A percentile compares a stretch with the other conserved stretches of the same genome.
phyloP scores from a whole-genome alignment of 1,140 invertebrate genomes.

The Eueides isabella region DNA sequence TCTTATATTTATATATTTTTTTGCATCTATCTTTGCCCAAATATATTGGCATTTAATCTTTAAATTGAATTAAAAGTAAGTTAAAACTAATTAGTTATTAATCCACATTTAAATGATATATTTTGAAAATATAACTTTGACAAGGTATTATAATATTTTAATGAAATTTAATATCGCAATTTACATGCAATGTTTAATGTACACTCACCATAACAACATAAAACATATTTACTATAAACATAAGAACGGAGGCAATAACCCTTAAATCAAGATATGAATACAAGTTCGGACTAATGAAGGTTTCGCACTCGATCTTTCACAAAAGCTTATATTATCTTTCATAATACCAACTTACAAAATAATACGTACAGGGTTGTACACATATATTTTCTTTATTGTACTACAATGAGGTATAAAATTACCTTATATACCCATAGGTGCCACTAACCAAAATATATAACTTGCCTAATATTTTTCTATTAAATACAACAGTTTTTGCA shows the following conservation, averaged over 20 bases:
- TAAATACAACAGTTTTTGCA: too few species aligned
- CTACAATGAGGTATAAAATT: neutral
- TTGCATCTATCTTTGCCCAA: too few species aligned
- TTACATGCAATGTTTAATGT: slow-evolving; percentile 13
- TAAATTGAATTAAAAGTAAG: too few species aligned
- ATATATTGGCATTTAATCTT: too few species aligned
- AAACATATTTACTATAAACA: slow-evolving; percentile 24
- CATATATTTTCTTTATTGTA: neutral
- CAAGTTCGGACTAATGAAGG: slow-evolving; percentile 52
- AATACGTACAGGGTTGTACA: slow-evolving; percentile 27
- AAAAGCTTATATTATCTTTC: slow-evolving; percentile 42
- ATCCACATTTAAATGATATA: too few species aligned
- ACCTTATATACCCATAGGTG: too few species aligned
- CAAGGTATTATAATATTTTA: neutral
- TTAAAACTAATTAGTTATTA: too few species aligned
- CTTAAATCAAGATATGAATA: slow-evolving; percentile 53
- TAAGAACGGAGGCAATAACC: slow-evolving; percentile 36
- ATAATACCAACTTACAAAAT: slow-evolving; percentile 32
- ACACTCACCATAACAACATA: neutral
- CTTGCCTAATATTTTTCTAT: too few species aligned
- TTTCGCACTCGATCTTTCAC: slow-evolving; percentile 37
- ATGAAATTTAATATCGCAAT: slow-evolving; percentile 16
- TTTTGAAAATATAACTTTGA: too few species aligned
- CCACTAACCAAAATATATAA: too few species aligned
- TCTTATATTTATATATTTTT: too few species aligned